Base-by-base conservation (phyloP, 2,113 vertebrate genomes). In the Sminthopsis crassicaudata region DNA sequence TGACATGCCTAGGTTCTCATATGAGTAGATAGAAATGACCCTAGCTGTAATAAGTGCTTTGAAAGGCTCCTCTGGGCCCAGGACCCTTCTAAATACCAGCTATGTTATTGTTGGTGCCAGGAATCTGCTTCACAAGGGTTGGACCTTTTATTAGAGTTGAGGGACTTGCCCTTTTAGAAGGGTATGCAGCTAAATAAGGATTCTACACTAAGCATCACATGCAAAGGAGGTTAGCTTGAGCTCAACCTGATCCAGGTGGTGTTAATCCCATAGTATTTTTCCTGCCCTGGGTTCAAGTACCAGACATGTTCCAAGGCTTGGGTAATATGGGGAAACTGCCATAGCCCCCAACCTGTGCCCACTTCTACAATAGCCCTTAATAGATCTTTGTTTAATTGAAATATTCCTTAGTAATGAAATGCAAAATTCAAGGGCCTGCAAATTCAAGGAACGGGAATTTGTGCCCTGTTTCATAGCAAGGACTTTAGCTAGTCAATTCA, bases 121-220 rank as follows among this genome's bases (percentile, higher is more conserved):
- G 36, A 84, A 23, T 84, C n/a, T 84, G 67, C n/a, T 84, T 7
- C 19, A 23, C 67, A 84, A 84, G 19, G 67, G 67, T 22, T 84
- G 67, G n/a, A 42, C n/a, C 67, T 84, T 84, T 84, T 84, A 84
- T 84, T 84, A 84, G 67, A 84, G 67, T 84, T 84, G 67, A 84
- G n/a, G 67, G 42, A 84, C 36, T 42, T 84, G 67, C 67, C 67
- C 67, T 84, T 84, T 84, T 42, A n/a, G 67, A 84, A 84, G n/a
- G 67, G 67, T 84, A 22, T 42, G 3, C 67, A 84, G 67, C 67
- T 84, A 84, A 84, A 84, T 84, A 84, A n/a, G 67, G 67, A 84
- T 84, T 22, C n/a, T 84, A 84, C 36, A 84, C 16, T 84, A 84
- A 84, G 67, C n/a, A 84, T 84, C 67, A 84, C 67, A 84, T 42